Base-by-base conservation (phyloP, 2,113 vertebrate genomes). In the Tiliqua scincoides region DNA sequence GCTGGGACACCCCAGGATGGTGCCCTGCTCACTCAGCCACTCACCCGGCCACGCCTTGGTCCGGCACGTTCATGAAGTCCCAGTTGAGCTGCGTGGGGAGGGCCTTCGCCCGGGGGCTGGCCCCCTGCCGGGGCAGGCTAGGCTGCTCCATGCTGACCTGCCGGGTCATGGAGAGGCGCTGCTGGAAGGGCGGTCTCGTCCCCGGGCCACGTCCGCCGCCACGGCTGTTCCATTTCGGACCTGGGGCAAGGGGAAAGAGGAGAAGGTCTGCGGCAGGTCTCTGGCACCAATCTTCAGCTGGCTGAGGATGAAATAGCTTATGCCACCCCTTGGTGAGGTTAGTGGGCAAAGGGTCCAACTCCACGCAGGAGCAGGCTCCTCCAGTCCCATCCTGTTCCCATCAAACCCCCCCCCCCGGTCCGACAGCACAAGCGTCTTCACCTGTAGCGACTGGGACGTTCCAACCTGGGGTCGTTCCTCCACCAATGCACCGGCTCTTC, bases 1-100 rank as follows among this genome's bases (percentile, higher is more conserved):
- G n/a, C n/a, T n/a, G n/a, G n/a, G n/a, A 54, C 52, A 12, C 54
- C 10, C 6, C 43, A 48, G 21, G 32, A 35, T 11, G 20, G 57
- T 2, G 1, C 18, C n/a, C 3, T 1, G 1, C 9, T 3, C 14
- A 14, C n/a, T n/a, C 5, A 21, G 35, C 3, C 6, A 4, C 62
- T 90, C 82, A 98, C 97, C 97, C 97, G 1, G 97, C 97, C 1
- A 96, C 97, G 0, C 97, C 97, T 84, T 97, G 96, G 10, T 98
- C 97, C 0, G 97, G 97, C 37, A 98, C 97, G 0, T 93, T 89
- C 97, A 98, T 98, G 92, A 98, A 98, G 54, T 93, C 95, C 94
- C 96, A 94, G 93, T 98, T 95, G 35, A 65, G 27, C 11, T 86
- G 75, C 8, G 76, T 30, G 8, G 68, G 63, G 6, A 30, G 77